Evolutionary conservation across 2,888 invertebrate species (phyloP), one percentile per base, ranked within the genome.

Genomic region (Clitarchus hookeri): DNA sequence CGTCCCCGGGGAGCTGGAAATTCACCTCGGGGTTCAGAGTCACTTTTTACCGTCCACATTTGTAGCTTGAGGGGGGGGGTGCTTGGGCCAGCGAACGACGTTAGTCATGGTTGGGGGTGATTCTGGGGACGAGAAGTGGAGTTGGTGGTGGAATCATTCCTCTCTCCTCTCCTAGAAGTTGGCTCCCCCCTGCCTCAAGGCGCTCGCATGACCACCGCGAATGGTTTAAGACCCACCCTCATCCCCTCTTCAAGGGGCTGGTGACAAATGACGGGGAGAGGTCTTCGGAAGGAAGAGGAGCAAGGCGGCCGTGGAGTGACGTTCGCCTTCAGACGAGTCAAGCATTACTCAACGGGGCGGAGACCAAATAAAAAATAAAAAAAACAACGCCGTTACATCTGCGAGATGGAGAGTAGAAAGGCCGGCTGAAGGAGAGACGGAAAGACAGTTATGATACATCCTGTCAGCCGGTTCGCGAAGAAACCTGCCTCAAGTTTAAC

Each of bases 241-340:
- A 36, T 36, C 8, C 13, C n/a, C 65, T 65, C n/a, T n/a, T 2
- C n/a, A 9, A 6, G 65, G 65, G 36, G 19, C 65, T 11, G 8
- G 65, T 65, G 65, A 65, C 65, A 65, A n/a, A 65, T 65, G 65
- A 65, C 65, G 36, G 48, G 48, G 65, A 65, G 65, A 65, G 23
- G 65, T 65, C 65, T 65, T 65, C n/a, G 23, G n/a, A 23, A 23
- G 23, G n/a, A n/a, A 65, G 65, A 65, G n/a, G 65, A 65, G 65
- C 53, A 53, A 53, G 53, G 12, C 53, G n/a, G 8, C 65, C 0
- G 23, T 9, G 65, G 65, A 65, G 65, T 65, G 23, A 65, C 65
- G n/a, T n/a, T 8, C 8, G 65, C n/a, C 16, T 11, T 65, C 65
- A 65, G 8, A 11, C 65, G 65, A 65, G 65, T 65, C 65, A 65